Conservation (phyloP, 2,113 vertebrate genomes). For the Catharus fuscescens region DNA sequence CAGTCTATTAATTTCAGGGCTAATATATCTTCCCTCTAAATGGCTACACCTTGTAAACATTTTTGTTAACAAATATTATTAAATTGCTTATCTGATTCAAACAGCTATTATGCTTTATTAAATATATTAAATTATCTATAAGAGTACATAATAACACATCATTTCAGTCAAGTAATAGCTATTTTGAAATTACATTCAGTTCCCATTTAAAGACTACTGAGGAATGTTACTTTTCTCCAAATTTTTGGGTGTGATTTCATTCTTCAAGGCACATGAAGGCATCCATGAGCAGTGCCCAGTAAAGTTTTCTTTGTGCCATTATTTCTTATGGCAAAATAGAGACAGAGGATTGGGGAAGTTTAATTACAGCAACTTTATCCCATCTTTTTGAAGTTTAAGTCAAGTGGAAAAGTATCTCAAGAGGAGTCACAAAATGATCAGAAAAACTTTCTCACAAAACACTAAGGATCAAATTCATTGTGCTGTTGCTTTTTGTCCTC, state of each 20-base stretch:
- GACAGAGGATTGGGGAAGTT: neutral
- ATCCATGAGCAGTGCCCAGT: neutral
- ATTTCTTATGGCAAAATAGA: neutral
- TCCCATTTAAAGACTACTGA: neutral
- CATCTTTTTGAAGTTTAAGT: neutral
- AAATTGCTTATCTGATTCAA: slow-evolving; percentile 38
- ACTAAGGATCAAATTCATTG: neutral
- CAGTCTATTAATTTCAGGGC: slow-evolving; percentile 3
- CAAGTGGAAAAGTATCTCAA: neutral
- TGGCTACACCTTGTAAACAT: neutral
- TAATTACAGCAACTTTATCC: neutral
- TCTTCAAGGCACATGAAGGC: neutral
- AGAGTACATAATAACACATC: neutral
- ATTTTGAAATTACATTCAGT: neutral
- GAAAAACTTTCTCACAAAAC: neutral
- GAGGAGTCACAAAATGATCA: neutral
- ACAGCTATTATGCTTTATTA: neutral
- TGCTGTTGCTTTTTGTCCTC: neutral
- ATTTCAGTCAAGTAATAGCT: neutral
- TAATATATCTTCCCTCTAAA: slow-evolving; percentile 7
- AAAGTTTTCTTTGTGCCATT: neutral
- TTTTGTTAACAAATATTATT: slow-evolving; percentile 42
- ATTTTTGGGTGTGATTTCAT: neutral
- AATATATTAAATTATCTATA: neutral
- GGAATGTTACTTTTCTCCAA: neutral